phyloP scores from a whole-genome alignment of 2,113 vertebrate genomes.

The Bufo gargarizans region DNA sequence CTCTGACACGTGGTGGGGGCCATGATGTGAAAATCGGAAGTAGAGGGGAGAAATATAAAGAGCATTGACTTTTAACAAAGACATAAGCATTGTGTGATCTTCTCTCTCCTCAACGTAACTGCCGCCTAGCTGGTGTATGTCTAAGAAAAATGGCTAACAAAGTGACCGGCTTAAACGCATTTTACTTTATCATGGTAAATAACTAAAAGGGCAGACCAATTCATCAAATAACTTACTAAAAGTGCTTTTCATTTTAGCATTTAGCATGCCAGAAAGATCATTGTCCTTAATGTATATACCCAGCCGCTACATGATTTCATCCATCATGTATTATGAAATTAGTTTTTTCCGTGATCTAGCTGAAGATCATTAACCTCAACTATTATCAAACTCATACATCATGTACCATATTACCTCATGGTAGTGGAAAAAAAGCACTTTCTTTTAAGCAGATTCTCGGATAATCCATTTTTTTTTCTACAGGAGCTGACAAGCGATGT shows the following conservation, averaged over 20 bases:
- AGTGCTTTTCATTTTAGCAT: slow-evolving; percentile 97
- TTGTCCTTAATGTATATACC: slow-evolving; percentile 93
- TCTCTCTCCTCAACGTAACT: slow-evolving; percentile 57
- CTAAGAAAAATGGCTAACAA: slow-evolving; percentile 86
- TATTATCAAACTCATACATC: slow-evolving; percentile 80
- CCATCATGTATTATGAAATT: slow-evolving; percentile 90
- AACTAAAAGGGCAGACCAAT: slow-evolving; percentile 82
- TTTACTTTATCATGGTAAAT: slow-evolving; percentile 87
- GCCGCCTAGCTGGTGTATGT: slow-evolving; percentile 66
- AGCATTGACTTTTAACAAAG: slow-evolving; percentile 61
- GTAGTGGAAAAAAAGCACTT: slow-evolving; percentile 69
- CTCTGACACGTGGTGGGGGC: neutral
- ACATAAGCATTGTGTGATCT: slow-evolving; percentile 58
- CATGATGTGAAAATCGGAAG: neutral
- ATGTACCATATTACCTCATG: slow-evolving; percentile 78
- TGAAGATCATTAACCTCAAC: slow-evolving; percentile 87
- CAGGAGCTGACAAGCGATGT: slow-evolving; percentile 69
- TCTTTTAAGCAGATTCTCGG: slow-evolving; percentile 61
- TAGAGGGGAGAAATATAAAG: neutral
- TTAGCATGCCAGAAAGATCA: slow-evolving; percentile 84
- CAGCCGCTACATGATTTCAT: slow-evolving; percentile 84
- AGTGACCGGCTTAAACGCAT: slow-evolving; percentile 81
- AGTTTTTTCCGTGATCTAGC: slow-evolving; percentile 77
- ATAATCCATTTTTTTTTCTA: slow-evolving; percentile 71
- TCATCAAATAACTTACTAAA: slow-evolving; percentile 94